Conservation (phyloP, 2,888 invertebrate species). For the Andricus curvator region DNA sequence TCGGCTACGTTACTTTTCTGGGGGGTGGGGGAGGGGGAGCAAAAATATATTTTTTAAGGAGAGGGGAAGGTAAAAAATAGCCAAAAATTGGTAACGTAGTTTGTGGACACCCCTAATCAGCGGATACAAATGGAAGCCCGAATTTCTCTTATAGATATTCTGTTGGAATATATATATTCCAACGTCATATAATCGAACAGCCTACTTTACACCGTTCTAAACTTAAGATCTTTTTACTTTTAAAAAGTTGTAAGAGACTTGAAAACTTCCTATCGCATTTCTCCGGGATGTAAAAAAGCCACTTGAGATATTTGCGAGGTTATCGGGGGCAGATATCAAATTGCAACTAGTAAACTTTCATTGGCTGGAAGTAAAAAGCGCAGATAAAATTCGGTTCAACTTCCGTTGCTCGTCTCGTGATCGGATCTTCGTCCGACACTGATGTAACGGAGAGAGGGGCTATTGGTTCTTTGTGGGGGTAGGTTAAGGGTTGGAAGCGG, state of each 20-base stretch:
- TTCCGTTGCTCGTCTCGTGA: conserved; percentile 39
- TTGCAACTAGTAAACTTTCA: conserved; percentile 41
- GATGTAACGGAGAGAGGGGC: conserved; percentile 2
- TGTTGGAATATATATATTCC: background rate
- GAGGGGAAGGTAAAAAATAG: no score
- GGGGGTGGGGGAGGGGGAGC: no score
- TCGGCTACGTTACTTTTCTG: no score
- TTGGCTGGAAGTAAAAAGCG: conserved; percentile 36
- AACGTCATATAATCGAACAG: background rate
- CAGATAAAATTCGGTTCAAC: conserved; percentile 37
- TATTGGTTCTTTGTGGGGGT: background rate
- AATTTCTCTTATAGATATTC: background rate
- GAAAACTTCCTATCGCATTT: conserved; percentile 26
- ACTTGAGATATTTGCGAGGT: conserved; percentile 38
- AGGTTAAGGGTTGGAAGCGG: conserved; percentile 37
- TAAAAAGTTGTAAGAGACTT: conserved; percentile 4
- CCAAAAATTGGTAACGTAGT: no score
- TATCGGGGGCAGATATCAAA: conserved; percentile 39
- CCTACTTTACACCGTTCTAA: conserved; percentile 7
- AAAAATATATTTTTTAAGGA: no score
- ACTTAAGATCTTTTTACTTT: background rate
- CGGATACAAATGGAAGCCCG: no score
- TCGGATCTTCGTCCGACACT: conserved; percentile 36
- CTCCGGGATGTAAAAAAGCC: conserved; percentile 5
- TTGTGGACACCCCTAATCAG: no score